A percentile compares a stretch with the other conserved stretches of the same genome.
Evolutionary conservation across 2,888 invertebrate genomes (phyloP).

Genomic region (Lycophotia porphyrea): DNA sequence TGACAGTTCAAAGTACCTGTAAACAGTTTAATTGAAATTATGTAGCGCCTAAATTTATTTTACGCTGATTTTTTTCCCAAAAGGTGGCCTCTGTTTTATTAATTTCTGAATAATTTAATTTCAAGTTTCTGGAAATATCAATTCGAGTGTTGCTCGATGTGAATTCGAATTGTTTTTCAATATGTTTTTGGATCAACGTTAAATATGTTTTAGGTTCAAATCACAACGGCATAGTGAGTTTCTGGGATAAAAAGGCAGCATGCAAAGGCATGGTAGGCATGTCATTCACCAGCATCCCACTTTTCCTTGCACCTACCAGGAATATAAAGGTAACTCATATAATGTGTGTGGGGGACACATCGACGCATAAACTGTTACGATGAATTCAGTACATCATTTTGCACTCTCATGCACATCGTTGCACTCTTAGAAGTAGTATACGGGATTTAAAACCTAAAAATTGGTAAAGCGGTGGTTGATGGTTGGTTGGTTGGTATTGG

Average conservation of each 20-base stretch:
- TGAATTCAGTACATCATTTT: not conserved
- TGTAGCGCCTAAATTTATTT: too few relatives aligned
- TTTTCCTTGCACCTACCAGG: constrained; percentile 96
- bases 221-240: constrained; percentile 97
- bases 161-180: not conserved
- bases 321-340: constrained; percentile 90
- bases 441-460: too few relatives aligned
- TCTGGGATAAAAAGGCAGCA: constrained; percentile 94
- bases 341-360: too few relatives aligned
- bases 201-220: constrained; percentile 92
- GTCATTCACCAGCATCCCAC: constrained; percentile 97
- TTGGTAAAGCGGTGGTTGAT: too few relatives aligned
- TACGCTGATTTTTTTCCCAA: not conserved
- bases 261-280: constrained; percentile 94
- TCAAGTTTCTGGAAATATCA: not conserved
- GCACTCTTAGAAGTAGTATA: not conserved
- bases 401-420: not conserved
- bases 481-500: too few relatives aligned
- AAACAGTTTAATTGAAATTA: too few relatives aligned
- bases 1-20: not conserved
- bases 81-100: not conserved
- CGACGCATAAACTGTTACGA: too few relatives aligned
- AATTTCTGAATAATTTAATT: not conserved
- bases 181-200: not conserved
- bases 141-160: not conserved